Evolutionary conservation across 2,797 vertebrate genomes (phyloP), one percentile per base, ranked within the genome.

Genomic region (Oreochromis mossambicus): DNA sequence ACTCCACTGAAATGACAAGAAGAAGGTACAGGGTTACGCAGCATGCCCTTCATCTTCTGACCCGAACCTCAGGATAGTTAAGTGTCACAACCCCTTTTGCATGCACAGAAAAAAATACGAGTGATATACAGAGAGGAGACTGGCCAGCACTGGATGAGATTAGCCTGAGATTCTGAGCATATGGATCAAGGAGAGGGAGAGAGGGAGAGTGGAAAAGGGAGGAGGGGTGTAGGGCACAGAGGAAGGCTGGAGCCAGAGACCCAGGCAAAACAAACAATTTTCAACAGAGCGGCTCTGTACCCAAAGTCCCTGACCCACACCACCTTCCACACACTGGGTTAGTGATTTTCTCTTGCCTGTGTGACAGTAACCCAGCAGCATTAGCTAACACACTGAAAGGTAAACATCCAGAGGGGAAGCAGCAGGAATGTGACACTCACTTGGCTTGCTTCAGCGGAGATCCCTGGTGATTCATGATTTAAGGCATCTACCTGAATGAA

Each of bases 201-300:
- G 89, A 81, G 88, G 11, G 63, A 82, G 91, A 79, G 89, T 77
- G 90, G 77, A 83, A 87, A 81, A 84, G 83, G 63, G 83, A 76
- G 70, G 54, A 82, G 34, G 66, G 61, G 32, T 13, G 86, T 77
- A 83, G 83, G 85, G 54, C 38, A 73, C 26, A 26, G 83, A 43
- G 84, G 84, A 84, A 83, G 82, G 84, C 81, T 66, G 89, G 87
- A 93, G 95, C 85, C 93, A 94, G 91, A 83, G 94, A 79, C 88
- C 79, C 86, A 89, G 83, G 95, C 83, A 96, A 94, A 95, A 95
- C 93, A 97, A 96, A 97, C 95, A 96, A 91, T 88, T 88, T 87
- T 91, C 82, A 95, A 97, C 95, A 97, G 95, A 95, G 94, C 76
- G 8, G 83, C 95, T 95, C 95, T 97, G 95, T 97, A 88, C 92